A percentile compares a stretch with the other conserved stretches of the same genome.
Evolutionary conservation across 2,797 vertebrate genomes (phyloP).

Genomic region (Spinus pinus): DNA sequence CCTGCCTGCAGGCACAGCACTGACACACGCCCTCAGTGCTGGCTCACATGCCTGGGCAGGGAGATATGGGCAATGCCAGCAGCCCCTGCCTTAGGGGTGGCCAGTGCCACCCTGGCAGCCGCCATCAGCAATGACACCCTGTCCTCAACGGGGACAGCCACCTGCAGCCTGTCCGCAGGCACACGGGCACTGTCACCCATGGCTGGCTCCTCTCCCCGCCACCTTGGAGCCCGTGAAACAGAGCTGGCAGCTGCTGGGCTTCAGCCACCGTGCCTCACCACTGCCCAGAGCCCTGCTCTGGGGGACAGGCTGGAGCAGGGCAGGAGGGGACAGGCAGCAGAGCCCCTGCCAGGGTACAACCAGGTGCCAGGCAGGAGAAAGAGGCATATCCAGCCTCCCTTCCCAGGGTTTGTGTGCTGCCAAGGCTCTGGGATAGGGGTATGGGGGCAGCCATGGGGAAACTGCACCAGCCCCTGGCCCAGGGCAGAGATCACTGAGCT

Average conservation of each 20-base stretch:
- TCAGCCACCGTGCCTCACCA: rapidly evolving
- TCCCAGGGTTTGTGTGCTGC: rapidly evolving
- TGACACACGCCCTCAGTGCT: not conserved
- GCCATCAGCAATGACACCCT: not conserved
- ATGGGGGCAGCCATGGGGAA: not conserved
- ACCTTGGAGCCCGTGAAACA: not conserved
- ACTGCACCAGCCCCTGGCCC: rapidly evolving
- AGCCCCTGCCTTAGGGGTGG: rapidly evolving
- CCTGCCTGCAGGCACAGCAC: not conserved
- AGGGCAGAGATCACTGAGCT: not conserved
- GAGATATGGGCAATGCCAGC: not conserved
- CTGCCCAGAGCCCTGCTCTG: rapidly evolving
- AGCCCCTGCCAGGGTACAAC: not conserved
- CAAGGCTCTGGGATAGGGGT: rapidly evolving
- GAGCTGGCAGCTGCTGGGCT: not conserved
- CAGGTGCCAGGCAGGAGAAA: not conserved
- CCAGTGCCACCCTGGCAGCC: not conserved
- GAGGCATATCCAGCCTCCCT: not conserved
- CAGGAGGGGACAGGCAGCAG: not conserved
- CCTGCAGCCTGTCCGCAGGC: not conserved
- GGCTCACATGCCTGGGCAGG: not conserved
- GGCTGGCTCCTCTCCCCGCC: not conserved
- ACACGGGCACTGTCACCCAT: not conserved
- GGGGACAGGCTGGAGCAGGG: not conserved
- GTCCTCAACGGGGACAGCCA: not conserved